Conservation (phyloP, 1,140 invertebrate genomes). For the Prorops nasuta region DNA sequence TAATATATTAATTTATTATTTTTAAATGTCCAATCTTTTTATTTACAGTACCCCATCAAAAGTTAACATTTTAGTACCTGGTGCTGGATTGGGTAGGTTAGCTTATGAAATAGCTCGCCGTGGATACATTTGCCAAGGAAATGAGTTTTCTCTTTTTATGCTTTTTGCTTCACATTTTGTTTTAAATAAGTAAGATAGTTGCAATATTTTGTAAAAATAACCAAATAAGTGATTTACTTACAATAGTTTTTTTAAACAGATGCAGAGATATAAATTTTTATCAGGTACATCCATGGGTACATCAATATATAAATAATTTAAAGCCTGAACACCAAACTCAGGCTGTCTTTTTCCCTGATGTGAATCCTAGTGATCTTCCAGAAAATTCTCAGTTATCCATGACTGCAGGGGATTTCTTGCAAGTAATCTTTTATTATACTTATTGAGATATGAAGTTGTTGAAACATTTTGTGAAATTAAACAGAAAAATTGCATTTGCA, state of each 20-base stretch:
- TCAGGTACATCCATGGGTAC: constrained; percentile 89
- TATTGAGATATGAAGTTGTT: constrained; percentile 5
- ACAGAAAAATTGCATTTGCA: too few relatives aligned
- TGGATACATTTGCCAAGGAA: constrained; percentile 92
- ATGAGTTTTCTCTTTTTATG: constrained; percentile 98
- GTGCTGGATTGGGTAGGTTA: constrained; percentile 89
- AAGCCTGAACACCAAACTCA: constrained; percentile 77
- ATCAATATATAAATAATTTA: constrained; percentile 89
- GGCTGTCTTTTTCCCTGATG: constrained; percentile 84
- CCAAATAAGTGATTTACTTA: not conserved
- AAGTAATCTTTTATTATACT: constrained; percentile 57
- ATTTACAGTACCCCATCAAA: constrained; percentile 47
- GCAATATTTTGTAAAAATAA: not conserved
- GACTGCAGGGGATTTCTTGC: constrained; percentile 91
- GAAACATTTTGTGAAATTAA: constrained; percentile 5
- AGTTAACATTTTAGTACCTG: constrained; percentile 86
- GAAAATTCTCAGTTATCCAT: constrained; percentile 82
- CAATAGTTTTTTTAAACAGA: constrained; percentile 49
- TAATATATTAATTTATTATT: not conserved
- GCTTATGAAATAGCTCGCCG: constrained; percentile 88
- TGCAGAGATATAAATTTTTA: constrained; percentile 60
- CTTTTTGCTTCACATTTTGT: constrained; percentile 94
- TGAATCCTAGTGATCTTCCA: constrained; percentile 72
- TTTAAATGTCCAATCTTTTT: not conserved
- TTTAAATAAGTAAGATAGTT: constrained; percentile 72